These are phyloP conservation scores for Diploscapter pachys DNA, from an alignment of 1,140 invertebrate species.

Conservation along the genomic window DNA sequence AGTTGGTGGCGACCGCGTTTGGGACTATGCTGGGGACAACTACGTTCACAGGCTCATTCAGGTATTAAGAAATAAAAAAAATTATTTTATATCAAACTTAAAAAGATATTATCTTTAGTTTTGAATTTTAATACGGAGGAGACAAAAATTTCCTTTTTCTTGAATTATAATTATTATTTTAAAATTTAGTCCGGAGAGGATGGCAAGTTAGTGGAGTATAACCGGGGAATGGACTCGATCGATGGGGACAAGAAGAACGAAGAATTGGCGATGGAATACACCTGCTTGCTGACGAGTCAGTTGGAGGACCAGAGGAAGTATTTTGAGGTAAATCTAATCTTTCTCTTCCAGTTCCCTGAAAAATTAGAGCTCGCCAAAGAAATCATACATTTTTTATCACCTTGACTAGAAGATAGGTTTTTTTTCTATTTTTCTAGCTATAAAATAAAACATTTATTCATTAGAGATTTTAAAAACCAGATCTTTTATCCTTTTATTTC, in stretches of 20 bases:
- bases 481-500: background rate
- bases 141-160: too few relatives aligned
- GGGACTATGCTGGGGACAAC: constrained; percentile 96
- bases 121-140: too few relatives aligned
- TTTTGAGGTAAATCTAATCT: constrained; percentile 29
- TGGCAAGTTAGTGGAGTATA: constrained; percentile 83
- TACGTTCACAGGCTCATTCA: constrained; percentile 70
- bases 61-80: constrained; percentile 5
- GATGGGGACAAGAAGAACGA: constrained; percentile 81
- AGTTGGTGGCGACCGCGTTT: constrained; percentile 88
- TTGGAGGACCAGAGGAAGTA: constrained; percentile 86
- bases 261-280: constrained; percentile 85
- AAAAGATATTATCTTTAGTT: background rate
- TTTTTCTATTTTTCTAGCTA: too few relatives aligned
- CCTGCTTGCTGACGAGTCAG: constrained; percentile 92
- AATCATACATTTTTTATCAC: too few relatives aligned
- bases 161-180: constrained; percentile 13
- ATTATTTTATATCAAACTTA: constrained; percentile 1
- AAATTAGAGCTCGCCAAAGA: background rate
- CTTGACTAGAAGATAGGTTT: too few relatives aligned
- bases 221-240: constrained; percentile 31
- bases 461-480: constrained; percentile 16
- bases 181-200: constrained; percentile 70
- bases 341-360: constrained; percentile 14
- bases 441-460: too few relatives aligned